Evolutionary conservation across 2,888 invertebrate genomes (phyloP), one percentile per base, ranked within the genome.

Genomic region (Polydrusus pterygomalis): DNA sequence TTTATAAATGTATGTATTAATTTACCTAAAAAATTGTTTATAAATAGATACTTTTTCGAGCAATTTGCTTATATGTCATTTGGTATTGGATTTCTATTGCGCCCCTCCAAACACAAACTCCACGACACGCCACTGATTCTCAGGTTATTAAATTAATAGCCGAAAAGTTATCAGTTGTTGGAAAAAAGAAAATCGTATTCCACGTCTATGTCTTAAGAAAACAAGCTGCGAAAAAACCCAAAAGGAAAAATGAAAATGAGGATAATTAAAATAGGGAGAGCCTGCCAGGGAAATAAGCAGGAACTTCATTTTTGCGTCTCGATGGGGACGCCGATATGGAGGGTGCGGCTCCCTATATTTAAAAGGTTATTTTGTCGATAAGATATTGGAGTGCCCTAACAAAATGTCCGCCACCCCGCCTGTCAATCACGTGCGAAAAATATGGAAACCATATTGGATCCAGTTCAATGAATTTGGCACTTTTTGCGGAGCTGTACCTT

Each of bases 191-290:
- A 56, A 34, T 38, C 58, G 38, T 60, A 69, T 58, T 58, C 56
- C 45, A 20, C 58, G 69, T 17, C 67, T 40, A 67, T 74, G 74
- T 62, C 67, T 60, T 58, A 13, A 62, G 62, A 51, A 64, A 70
- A 65, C 60, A 58, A 54, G 60, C 58, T 38, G 40, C 62, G 71
- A 75, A 77, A 77, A 77, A 70, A 73, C 56, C 38, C 70, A 56
- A 64, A 70, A 76, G 67, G 73, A 77, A 77, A 77, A 77, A 74
- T 74, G 77, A 70, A 77, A 77, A 77, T 77, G 74, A 74, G 70
- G 77, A 77, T 77, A 77, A 77, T 77, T 77, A 77, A 77, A 77
- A 77, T 77, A 74, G 74, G 77, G 72, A 70, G 77, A 70, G 70
- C 43, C 71, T 71, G 69, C 58, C 69, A 47, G 58, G 69, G 64